Evolutionary conservation across 2,113 vertebrate species (phyloP).

Genomic region (Myrmecobius fasciatus): DNA sequence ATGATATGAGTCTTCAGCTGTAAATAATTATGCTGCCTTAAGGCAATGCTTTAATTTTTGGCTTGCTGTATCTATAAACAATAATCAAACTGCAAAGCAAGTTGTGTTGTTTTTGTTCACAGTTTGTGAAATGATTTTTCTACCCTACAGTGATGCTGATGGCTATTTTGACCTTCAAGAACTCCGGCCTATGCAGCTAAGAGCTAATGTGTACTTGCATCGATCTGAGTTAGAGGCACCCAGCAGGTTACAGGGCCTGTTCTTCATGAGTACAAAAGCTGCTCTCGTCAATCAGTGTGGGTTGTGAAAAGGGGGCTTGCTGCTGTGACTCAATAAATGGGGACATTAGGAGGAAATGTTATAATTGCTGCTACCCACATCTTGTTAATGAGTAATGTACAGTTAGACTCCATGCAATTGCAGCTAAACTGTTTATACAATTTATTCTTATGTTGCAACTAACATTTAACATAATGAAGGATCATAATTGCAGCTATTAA

Average conservation of each 20-base stretch:
- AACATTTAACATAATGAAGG: slow-evolving; percentile 90
- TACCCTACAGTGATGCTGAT: slow-evolving; percentile 92
- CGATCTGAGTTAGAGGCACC: slow-evolving; percentile 88
- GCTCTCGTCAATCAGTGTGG: slow-evolving; percentile 86
- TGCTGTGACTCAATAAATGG: slow-evolving; percentile 91
- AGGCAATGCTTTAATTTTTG: slow-evolving; percentile 98
- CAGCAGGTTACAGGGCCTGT: slow-evolving; percentile 84
- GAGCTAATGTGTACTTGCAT: slow-evolving; percentile 89
- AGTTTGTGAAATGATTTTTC: slow-evolving; percentile 91
- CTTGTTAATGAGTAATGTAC: slow-evolving; percentile 93
- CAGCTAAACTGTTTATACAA: slow-evolving; percentile 92
- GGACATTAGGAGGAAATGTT: slow-evolving; percentile 90
- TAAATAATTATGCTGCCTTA: slow-evolving; percentile 99
- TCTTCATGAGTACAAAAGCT: slow-evolving; percentile 85
- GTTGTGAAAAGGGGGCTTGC: slow-evolving; percentile 87
- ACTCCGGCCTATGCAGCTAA: slow-evolving; percentile 85
- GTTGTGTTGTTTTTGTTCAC: slow-evolving; percentile 90
- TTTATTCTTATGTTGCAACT: slow-evolving; percentile 90
- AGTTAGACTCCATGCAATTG: slow-evolving; percentile 89
- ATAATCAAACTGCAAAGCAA: slow-evolving; percentile 99
- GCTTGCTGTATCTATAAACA: slow-evolving; percentile 99
- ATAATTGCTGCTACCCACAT: slow-evolving; percentile 91
- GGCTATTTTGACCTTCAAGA: slow-evolving; percentile 95
- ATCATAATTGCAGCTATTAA: slow-evolving; percentile 90
- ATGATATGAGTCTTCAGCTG: slow-evolving; percentile 99